Base-by-base conservation (phyloP, 2,113 vertebrate genomes). In the Actenoides hombroni region DNA sequence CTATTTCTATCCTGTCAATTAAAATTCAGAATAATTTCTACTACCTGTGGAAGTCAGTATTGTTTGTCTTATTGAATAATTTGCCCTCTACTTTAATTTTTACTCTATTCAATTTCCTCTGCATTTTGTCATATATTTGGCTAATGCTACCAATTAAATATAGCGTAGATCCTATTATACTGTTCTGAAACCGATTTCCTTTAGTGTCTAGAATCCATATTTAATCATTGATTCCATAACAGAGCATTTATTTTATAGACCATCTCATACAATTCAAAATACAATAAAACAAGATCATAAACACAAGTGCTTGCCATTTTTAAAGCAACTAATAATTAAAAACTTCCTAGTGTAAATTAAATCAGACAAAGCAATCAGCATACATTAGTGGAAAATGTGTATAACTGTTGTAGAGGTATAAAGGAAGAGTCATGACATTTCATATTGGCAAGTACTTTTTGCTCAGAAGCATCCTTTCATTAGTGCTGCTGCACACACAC, bases 21-120 rank as follows among this genome's bases (percentile, higher is more conserved):
- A 92, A 92, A 95, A 95, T 92, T 91, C 86, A 92, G 21, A 96
- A 85, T 91, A 93, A 78, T 95, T 92, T 92, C 39, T 83, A 24
- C 56, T 97, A 60, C 95, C 93, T 80, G 59, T 80, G 92, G 75
- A 79, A 88, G 63, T 95, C 86, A 88, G 86, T 93, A 82, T 86
- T 94, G 46, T 96, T 71, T 94, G 6, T 95, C 53, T 78, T 87
- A 51, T 20, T 94, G 73, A 89, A 61, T 89, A 86, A 79, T 84
- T 67, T 4, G 0, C 26, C 15, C 23, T 94, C 64, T 77, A 63
- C 71, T 90, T 83, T 83, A 74, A 83, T 92, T 90, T 92, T 92
- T 23, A 49, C 3, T 71, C 35, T 70, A 11, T 84, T 86, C 16
- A 60, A 84, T 87, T 92, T 86, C 37, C 9, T 64, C 64, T 88